Evolutionary conservation across 37 sponge, comb jelly and placozoan species (phyloP), one percentile per base, ranked within the genome.

Genomic region (Geodia barretti): DNA sequence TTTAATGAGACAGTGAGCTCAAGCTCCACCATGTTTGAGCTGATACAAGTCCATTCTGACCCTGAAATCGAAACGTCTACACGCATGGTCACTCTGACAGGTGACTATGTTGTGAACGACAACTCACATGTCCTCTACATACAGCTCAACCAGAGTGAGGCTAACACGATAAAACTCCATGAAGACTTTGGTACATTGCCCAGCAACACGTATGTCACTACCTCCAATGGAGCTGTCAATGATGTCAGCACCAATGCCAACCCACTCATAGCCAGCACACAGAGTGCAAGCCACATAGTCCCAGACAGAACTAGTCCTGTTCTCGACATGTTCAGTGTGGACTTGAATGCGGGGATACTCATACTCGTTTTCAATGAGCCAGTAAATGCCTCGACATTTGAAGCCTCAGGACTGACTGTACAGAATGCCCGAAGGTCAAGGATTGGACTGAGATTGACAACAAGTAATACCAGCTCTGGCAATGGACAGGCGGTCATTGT

Each of bases 1-100:
- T 96, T 96, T 77, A 91, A 92, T 79, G 97, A 96, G 64, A 93
- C 97, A 36, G 88, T 96, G 2, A 73, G 82, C 59, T 72, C 75
- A 8, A 63, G 58, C 4, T 74, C 93, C 9, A 9, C 84, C 19
- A 32, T 39, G 11, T 85, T 62, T 64, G 32, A 61, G 0, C 26
- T 41, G 11, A 65, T 92, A 43, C 71, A 70, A 17, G 14, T 92
- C n/a, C 93, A 92, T 60, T 80, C 84, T 30, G 79, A 72, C 2
- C 1, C 34, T 20, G 65, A 72, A 11, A 34, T 78, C 25, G 74
- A 60, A 30, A 31, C 64, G 32, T 64, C 41, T 1, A 62, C 32
- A 1, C 54, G 28, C 5, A 1, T n/a, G 1, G 54, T 72, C 33
- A 42, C 39, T 23, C 72, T 81, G 2, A 75, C 72, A 32, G 81